Evolutionary conservation across 2,888 invertebrate species (phyloP), one percentile per base, ranked within the genome.

Genomic region (Gortyna flavago): DNA sequence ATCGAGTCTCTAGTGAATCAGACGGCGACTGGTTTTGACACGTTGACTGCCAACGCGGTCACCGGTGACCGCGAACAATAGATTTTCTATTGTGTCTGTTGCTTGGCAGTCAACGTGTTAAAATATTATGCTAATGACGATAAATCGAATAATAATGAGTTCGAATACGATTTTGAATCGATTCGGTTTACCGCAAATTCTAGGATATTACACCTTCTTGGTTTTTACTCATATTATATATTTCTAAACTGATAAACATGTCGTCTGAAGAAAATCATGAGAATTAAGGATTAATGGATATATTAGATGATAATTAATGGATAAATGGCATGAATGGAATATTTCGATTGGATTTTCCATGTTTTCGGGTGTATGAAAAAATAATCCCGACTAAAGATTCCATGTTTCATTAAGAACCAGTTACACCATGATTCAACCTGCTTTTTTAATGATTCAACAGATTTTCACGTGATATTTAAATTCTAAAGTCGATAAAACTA

Each of bases 11-110:
- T 75, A 66, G 74, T 78, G 80, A 87, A 85, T 81, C 85, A 76
- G 79, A 80, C 59, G 75, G 66, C 61, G 61, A 88, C 85, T 72
- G 77, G 85, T 85, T 86, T 83, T n/a, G n/a, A n/a, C n/a, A n/a
- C n/a, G n/a, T n/a, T n/a, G n/a, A n/a, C n/a, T n/a, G n/a, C n/a
- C n/a, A n/a, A n/a, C n/a, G n/a, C n/a, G n/a, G n/a, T n/a, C n/a
- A n/a, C n/a, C n/a, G n/a, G n/a, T n/a, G n/a, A n/a, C n/a, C n/a
- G n/a, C n/a, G n/a, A n/a, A n/a, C n/a, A n/a, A n/a, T n/a, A n/a
- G n/a, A n/a, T n/a, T n/a, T n/a, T n/a, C n/a, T n/a, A n/a, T n/a
- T n/a, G n/a, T n/a, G n/a, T n/a, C n/a, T n/a, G n/a, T n/a, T n/a
- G n/a, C n/a, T n/a, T n/a, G n/a, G n/a, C n/a, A n/a, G n/a, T n/a